A percentile compares a stretch with the other conserved stretches of the same genome.
Conservation (phyloP, 2,797 vertebrate species). For the Rhabdomys pumilio region DNA sequence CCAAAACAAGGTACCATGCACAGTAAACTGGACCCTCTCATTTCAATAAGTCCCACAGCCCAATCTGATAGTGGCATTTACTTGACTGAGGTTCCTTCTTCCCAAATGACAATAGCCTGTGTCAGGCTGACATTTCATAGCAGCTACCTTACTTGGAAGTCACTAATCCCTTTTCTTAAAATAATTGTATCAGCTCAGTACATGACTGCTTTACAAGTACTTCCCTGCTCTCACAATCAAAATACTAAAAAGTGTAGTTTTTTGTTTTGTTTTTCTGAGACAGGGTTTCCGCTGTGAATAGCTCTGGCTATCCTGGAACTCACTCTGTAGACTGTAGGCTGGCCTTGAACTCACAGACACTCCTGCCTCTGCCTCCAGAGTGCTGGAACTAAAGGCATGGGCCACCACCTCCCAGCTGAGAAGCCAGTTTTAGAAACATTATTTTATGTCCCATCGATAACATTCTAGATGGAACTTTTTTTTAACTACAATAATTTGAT, state of each 20-base stretch:
- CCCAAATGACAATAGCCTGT: neutral
- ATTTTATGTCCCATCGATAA: neutral
- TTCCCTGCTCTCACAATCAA: neutral
- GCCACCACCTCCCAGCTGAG: neutral
- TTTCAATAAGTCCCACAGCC: neutral
- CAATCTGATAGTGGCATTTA: neutral
- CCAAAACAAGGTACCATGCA: no score
- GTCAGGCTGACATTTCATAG: neutral
- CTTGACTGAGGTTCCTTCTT: neutral
- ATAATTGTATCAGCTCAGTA: neutral
- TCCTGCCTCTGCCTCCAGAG: neutral
- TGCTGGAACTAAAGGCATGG: neutral
- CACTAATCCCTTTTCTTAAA: neutral
- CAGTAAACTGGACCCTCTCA: neutral
- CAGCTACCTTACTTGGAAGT: neutral
- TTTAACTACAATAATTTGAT: neutral
- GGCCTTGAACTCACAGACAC: neutral
- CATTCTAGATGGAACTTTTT: neutral
- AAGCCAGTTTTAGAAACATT: constrained; percentile 18
- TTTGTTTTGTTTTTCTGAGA: neutral
- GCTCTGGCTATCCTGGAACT: neutral
- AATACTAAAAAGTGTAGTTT: neutral
- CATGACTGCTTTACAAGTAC: neutral
- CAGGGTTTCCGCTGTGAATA: neutral
- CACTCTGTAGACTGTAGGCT: neutral